phyloP scores from a whole-genome alignment of 53 echinoderm and acorn worm species.

The Paracentrotus lividus region DNA sequence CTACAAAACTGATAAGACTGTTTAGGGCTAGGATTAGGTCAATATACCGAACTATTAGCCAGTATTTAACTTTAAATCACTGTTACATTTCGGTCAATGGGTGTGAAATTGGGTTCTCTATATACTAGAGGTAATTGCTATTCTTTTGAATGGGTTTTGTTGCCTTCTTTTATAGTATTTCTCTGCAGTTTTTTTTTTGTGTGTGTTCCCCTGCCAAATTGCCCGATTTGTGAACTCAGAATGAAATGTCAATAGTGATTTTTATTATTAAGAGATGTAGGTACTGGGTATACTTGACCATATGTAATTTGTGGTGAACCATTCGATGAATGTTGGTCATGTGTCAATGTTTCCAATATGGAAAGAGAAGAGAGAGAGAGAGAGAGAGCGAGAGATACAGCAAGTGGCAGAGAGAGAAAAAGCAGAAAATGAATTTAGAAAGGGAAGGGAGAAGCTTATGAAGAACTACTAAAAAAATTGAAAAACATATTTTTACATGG shows the following conservation, averaged over 20 bases:
- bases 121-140: slow-evolving; percentile 31
- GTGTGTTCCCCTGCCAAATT: slow-evolving; percentile 52
- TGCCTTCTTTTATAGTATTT: not conserved
- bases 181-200: not conserved
- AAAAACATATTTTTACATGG: not conserved
- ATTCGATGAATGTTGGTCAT: not conserved
- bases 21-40: slow-evolving; percentile 61
- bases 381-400: too few relatives aligned
- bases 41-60: slow-evolving; percentile 30
- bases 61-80: slow-evolving; percentile 39
- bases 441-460: not conserved
- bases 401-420: not conserved
- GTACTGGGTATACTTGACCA: slow-evolving; percentile 30
- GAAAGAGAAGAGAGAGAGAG: not conserved
- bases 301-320: not conserved
- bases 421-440: not conserved
- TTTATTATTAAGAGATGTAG: not conserved
- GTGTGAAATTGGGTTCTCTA: slow-evolving; percentile 7
- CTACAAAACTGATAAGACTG: slow-evolving; percentile 63
- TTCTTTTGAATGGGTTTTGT: slow-evolving; percentile 33
- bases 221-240: slow-evolving; percentile 20
- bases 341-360: not conserved
- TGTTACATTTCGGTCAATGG: slow-evolving; percentile 25
- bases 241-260: slow-evolving; percentile 20
- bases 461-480: not conserved